These are phyloP conservation scores for Platalea minor DNA, from an alignment of 2,797 vertebrate genomes.

Conservation along the genomic window DNA sequence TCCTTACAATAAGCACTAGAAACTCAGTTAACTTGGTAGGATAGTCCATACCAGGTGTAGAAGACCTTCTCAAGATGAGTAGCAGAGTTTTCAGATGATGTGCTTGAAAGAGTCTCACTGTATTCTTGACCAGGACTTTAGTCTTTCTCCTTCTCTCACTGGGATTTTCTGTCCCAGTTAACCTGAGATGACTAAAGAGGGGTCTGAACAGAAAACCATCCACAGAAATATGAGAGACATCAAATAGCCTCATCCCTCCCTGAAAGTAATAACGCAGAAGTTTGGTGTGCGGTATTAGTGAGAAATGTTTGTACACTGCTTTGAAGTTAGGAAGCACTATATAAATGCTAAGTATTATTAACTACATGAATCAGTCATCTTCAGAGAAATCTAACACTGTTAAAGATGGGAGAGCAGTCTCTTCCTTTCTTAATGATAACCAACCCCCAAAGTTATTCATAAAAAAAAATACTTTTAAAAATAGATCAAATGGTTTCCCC, in stretches of 20 bases:
- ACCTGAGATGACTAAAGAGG: neutral
- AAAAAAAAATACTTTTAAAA: conserved; percentile 60
- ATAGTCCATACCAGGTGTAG: neutral
- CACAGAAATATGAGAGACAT: neutral
- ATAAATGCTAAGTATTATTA: conserved; percentile 53
- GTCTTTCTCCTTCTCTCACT: neutral
- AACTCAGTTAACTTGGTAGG: neutral
- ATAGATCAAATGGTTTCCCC: conserved; percentile 65
- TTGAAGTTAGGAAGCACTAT: conserved; percentile 35
- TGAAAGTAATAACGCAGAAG: neutral
- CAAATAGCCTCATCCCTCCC: neutral
- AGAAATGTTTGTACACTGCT: conserved; percentile 10
- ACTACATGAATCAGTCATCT: conserved; percentile 41
- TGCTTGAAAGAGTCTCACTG: neutral
- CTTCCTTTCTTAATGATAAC: conserved; percentile 57
- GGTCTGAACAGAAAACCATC: neutral
- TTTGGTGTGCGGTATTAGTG: neutral
- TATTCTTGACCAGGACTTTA: neutral
- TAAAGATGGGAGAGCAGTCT: conserved; percentile 33
- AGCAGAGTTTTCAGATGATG: neutral
- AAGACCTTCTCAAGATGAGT: neutral
- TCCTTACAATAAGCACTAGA: neutral
- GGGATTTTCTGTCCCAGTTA: neutral
- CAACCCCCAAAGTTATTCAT: conserved; percentile 48
- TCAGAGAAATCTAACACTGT: conserved; percentile 42